Evolutionary conservation across 1,140 invertebrate genomes (phyloP).

Genomic region (Globodera ellingtonae): DNA sequence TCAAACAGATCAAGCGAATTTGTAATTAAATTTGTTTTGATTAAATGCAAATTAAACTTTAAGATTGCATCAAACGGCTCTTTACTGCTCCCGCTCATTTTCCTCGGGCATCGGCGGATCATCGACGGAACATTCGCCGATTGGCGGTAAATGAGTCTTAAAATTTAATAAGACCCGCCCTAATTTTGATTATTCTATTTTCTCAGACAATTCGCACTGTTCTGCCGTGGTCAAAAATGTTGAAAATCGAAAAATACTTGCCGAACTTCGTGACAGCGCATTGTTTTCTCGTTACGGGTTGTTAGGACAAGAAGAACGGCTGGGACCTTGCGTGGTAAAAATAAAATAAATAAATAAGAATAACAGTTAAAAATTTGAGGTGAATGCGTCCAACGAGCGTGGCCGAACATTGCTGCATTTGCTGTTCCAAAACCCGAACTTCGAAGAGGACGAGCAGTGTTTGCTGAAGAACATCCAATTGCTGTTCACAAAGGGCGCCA

Average conservation of each 20-base stretch:
- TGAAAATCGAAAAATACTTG: background rate
- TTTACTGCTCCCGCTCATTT: constrained; percentile 18
- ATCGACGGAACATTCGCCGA: constrained; percentile 23
- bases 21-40: too few relatives aligned
- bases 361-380: background rate
- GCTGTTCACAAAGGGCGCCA: constrained; percentile 13
- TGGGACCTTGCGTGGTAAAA: constrained; percentile 10
- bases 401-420: constrained; percentile 24
- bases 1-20: too few relatives aligned
- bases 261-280: background rate
- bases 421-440: constrained; percentile 20
- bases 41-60: too few relatives aligned
- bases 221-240: background rate
- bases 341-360: background rate
- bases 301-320: constrained; percentile 9
- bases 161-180: too few relatives aligned
- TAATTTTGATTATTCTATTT: background rate
- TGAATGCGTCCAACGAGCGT: constrained; percentile 14
- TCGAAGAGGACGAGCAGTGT: constrained; percentile 3
- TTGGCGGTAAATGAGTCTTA: background rate
- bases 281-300: background rate
- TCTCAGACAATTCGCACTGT: background rate
- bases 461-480: constrained; percentile 19
- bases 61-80: background rate
- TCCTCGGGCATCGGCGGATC: constrained; percentile 26